These are phyloP conservation scores for Isoperla grammatica DNA, from an alignment of 2,888 invertebrate species.

Conservation along the genomic window DNA sequence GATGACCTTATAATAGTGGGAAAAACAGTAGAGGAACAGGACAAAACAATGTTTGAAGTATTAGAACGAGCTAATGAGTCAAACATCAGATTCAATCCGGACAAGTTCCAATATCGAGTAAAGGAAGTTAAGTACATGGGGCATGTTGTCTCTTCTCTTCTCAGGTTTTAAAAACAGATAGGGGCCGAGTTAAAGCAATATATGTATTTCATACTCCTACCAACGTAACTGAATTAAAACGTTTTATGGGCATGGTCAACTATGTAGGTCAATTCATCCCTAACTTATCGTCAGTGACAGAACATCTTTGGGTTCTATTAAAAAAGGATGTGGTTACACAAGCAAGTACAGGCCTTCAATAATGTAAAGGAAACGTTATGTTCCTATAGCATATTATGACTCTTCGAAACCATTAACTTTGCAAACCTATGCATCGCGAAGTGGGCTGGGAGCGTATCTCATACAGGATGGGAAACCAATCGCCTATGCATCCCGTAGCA, in stretches of 20 bases:
- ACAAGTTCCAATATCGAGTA: slow-evolving; percentile 31
- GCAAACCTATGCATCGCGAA: slow-evolving; percentile 14
- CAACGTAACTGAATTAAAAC: no score
- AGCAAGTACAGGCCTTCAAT: slow-evolving; percentile 8
- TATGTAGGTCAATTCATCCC: no score
- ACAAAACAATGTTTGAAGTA: slow-evolving; percentile 16
- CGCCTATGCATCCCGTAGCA: slow-evolving; percentile 15
- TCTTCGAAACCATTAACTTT: slow-evolving; percentile 15
- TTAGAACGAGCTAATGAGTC: slow-evolving; percentile 26
- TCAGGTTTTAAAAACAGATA: slow-evolving; percentile 32
- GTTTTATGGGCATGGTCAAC: no score
- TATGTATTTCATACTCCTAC: no score
- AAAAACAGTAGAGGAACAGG: slow-evolving; percentile 9
- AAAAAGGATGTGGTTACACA: no score
- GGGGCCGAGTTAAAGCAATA: no score
- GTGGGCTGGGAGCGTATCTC: slow-evolving; percentile 13
- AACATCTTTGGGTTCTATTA: no score
- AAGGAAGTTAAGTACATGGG: slow-evolving; percentile 31
- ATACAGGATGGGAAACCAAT: slow-evolving; percentile 14
- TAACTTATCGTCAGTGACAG: no score
- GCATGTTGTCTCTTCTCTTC: slow-evolving; percentile 35
- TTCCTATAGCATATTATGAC: slow-evolving; percentile 24
- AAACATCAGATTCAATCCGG: slow-evolving; percentile 35
- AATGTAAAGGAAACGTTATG: slow-evolving; percentile 25
- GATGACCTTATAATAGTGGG: slow-evolving; percentile 38